These are phyloP conservation scores for Bufotes viridis DNA, from an alignment of 2,797 vertebrate species.

Conservation along the genomic window DNA sequence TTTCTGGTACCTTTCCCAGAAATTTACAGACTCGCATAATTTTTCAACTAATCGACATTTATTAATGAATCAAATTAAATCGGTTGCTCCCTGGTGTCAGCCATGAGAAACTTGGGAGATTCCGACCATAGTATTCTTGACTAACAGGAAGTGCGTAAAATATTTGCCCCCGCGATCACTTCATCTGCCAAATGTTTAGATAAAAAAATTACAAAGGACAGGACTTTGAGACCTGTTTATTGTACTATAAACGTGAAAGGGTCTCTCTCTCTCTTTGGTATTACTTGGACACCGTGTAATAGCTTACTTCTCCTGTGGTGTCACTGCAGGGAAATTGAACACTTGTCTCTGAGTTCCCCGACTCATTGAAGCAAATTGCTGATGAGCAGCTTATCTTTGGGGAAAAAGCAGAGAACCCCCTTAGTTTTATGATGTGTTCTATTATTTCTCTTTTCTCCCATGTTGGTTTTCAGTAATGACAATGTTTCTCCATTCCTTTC, in stretches of 20 bases:
- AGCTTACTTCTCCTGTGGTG: neutral
- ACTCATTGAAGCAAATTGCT: neutral
- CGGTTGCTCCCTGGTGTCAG: neutral
- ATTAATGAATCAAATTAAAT: neutral
- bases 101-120: neutral
- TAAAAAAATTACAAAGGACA: neutral
- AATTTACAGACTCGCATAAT: no score
- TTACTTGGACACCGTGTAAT: neutral
- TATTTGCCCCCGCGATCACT: neutral
- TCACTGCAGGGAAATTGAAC: neutral
- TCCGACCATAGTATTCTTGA: neutral
- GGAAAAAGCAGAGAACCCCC: neutral
- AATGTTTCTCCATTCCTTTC: constrained; percentile 22
- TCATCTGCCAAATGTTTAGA: neutral
- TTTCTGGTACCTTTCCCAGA: no score
- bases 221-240: neutral
- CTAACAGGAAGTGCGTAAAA: neutral
- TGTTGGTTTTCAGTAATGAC: neutral
- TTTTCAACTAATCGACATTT: neutral
- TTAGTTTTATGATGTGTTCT: neutral
- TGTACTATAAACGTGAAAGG: no score
- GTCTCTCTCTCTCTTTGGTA: neutral
- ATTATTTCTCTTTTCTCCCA: neutral
- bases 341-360: neutral
- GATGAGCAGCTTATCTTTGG: neutral